Base-by-base conservation (phyloP, 2,797 vertebrate species). In the Hyperoplus lanceolatus region DNA sequence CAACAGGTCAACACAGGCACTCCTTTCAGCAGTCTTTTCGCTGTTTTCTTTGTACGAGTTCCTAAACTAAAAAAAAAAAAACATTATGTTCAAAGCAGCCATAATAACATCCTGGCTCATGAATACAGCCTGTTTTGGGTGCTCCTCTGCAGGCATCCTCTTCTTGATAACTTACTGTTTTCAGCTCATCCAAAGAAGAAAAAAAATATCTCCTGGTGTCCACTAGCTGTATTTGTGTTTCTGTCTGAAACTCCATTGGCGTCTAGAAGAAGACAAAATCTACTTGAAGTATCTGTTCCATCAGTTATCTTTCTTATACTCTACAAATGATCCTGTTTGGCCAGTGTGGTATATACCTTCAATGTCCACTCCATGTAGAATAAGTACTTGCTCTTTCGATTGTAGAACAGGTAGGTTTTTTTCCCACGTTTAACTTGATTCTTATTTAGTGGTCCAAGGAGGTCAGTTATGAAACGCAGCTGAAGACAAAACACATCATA, bases 1-100 rank as follows among this genome's bases (percentile, higher is more conserved):
- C 13, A 79, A 8, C 15, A 79, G 38, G 15, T 62, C 77, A 62
- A 73, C 64, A 57, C 69, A 72, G 18, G 38, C 43, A 0, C 11
- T 21, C 36, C 43, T 42, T 1, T 49, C 63, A 43, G 9, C 46
- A 8, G 43, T 15, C 8, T 73, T 43, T 38, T 8, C 4, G 1
- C 15, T 67, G 49, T 55, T 36, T 49, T 8, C 6, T 49, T 48
- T 5, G n/a, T 42, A 5, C 0, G 1, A 2, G 4, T 1, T 10
- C 3, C 29, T 3, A 2, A 18, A 5, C 69, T 61, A 66, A 15
- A 50, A 36, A n/a, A 4, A 0, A 45, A n/a, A 11, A 60, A 14
- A 0, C 3, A 3, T 36, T 43, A 1, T 10, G 54, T 8, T 46
- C 8, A 43, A 12, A 16, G 38, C 29, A 15, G 14, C 8, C 39